Evolutionary conservation across 2,888 invertebrate genomes (phyloP).

Genomic region (Acanthacorydalis orientalis): DNA sequence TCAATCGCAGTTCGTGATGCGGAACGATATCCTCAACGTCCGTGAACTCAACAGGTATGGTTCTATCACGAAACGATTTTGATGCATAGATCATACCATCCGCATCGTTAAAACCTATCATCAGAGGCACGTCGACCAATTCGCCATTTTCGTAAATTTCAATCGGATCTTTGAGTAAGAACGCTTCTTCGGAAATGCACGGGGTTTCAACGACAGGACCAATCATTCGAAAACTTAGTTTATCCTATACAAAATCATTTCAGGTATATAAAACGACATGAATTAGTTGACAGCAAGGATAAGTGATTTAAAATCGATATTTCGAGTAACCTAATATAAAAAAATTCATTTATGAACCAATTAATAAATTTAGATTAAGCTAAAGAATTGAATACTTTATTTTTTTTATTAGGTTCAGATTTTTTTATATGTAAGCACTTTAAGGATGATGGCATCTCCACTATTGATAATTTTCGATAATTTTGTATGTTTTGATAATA

Average conservation of each 20-base stretch:
- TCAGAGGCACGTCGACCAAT: slow-evolving; percentile 20
- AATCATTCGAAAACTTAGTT: slow-evolving; percentile 7
- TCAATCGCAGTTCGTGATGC: slow-evolving; percentile 4
- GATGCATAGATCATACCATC: slow-evolving; percentile 18
- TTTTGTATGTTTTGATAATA: too few relatives aligned
- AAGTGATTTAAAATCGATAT: too few relatives aligned
- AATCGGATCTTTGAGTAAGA: slow-evolving; percentile 17
- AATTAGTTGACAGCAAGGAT: too few relatives aligned
- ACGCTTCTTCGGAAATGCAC: slow-evolving; percentile 13
- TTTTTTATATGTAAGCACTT: too few relatives aligned
- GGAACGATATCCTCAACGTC: slow-evolving; percentile 1
- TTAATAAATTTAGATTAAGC: too few relatives aligned
- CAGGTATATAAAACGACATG: too few relatives aligned
- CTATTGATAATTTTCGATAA: too few relatives aligned
- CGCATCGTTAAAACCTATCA: slow-evolving; percentile 19
- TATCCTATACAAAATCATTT: slow-evolving; percentile 1
- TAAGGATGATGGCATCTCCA: too few relatives aligned
- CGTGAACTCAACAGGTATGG: slow-evolving; percentile 1
- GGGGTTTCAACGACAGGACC: slow-evolving; percentile 13
- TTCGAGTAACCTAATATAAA: too few relatives aligned
- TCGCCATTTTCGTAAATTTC: slow-evolving; percentile 17
- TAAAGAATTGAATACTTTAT: too few relatives aligned
- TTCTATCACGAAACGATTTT: slow-evolving; percentile 1
- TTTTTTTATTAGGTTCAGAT: too few relatives aligned
- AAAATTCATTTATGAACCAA: too few relatives aligned